phyloP scores from a whole-genome alignment of 2,888 invertebrate species.

The Acholoe squamosa region DNA sequence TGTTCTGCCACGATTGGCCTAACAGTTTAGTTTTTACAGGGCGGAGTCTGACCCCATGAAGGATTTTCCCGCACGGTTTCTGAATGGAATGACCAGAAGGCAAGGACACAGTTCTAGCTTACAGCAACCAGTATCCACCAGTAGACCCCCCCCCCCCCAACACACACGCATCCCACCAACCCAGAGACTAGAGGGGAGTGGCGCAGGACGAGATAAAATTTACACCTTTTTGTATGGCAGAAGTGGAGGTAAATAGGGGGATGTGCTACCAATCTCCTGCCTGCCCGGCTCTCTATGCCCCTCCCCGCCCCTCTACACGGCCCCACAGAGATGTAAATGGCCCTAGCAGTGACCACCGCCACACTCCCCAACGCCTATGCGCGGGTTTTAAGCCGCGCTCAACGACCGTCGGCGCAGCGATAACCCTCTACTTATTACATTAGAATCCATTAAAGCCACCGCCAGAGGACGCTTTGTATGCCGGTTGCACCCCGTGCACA shows the following conservation, averaged over 20 bases:
- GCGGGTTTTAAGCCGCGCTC: constrained; percentile 38
- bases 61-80: too few relatives aligned
- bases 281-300: constrained; percentile 20
- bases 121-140: too few relatives aligned
- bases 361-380: not conserved
- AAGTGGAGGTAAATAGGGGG: constrained; percentile 8
- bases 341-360: not conserved
- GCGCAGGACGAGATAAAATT: not conserved
- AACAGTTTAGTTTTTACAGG: too few relatives aligned
- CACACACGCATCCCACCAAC: not conserved
- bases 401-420: constrained; percentile 18
- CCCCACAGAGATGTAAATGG: constrained; percentile 33
- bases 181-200: not conserved
- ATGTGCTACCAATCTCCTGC: constrained; percentile 24
- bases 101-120: too few relatives aligned
- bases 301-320: not conserved
- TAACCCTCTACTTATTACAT: constrained; percentile 58
- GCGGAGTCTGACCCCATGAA: too few relatives aligned
- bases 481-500: constrained; percentile 3
- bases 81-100: too few relatives aligned
- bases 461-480: constrained; percentile 40
- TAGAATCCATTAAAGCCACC: constrained; percentile 52
- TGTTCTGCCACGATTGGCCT: too few relatives aligned
- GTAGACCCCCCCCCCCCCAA: not conserved
- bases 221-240: constrained; percentile 10